These are phyloP conservation scores for Hirtodrosophila histrioides DNA, from an alignment of 2,888 invertebrate species.

Conservation along the genomic window DNA sequence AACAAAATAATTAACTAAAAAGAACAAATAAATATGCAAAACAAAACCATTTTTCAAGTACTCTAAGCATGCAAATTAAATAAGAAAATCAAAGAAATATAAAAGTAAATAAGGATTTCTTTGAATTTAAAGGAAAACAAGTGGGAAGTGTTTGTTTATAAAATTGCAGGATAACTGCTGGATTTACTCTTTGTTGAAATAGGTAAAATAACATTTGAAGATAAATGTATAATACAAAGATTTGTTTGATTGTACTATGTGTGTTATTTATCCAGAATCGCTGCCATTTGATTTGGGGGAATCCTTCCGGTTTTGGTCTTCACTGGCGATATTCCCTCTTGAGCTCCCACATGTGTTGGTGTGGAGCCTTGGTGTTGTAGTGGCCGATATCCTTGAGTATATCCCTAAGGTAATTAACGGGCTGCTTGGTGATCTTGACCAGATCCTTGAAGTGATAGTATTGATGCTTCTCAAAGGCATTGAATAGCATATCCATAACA, in stretches of 20 bases:
- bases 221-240: slow-evolving; percentile 10
- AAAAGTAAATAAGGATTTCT: no score
- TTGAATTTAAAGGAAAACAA: background rate
- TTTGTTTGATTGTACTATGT: slow-evolving; percentile 3
- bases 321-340: slow-evolving; percentile 98
- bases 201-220: slow-evolving; percentile 19
- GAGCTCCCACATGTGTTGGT: slow-evolving; percentile 99
- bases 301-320: slow-evolving; percentile 86
- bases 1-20: no score
- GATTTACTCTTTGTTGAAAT: slow-evolving; percentile 38
- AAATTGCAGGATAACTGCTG: slow-evolving; percentile 30
- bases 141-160: background rate
- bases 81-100: slow-evolving; percentile 5
- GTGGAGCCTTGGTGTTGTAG: slow-evolving; percentile 98
- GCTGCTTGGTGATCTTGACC: slow-evolving; percentile 96
- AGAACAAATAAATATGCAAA: slow-evolving; percentile 52
- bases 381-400: slow-evolving; percentile 98
- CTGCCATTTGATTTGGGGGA: slow-evolving; percentile 84
- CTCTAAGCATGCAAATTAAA: slow-evolving; percentile 30
- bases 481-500: slow-evolving; percentile 97
- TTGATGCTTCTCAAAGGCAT: slow-evolving; percentile 99
- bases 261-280: slow-evolving; percentile 77
- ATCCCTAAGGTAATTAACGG: slow-evolving; percentile 98
- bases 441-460: slow-evolving; percentile 99
- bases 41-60: slow-evolving; percentile 27